Evolutionary conservation across 2,113 vertebrate genomes (phyloP).

Genomic region (Halcyon senegalensis): DNA sequence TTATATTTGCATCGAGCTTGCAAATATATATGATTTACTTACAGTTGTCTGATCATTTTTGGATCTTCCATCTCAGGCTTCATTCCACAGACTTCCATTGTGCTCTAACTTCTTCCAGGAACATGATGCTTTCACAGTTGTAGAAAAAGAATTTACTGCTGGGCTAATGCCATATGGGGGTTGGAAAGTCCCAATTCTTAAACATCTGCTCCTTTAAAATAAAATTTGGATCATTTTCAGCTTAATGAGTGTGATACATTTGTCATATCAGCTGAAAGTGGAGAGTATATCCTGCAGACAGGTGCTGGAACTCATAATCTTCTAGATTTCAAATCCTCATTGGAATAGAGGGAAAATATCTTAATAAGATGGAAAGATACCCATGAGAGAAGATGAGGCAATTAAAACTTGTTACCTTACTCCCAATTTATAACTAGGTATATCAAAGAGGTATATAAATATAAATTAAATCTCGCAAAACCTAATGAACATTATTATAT

Average conservation of each 20-base stretch:
- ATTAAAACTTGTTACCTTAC: not conserved
- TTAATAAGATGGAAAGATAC: not conserved
- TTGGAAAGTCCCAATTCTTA: not conserved
- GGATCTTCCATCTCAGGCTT: not conserved
- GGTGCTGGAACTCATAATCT: not conserved
- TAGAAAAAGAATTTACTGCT: constrained; percentile 15
- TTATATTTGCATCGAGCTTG: not conserved
- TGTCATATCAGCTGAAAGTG: not conserved
- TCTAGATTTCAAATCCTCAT: not conserved
- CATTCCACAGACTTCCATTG: not conserved
- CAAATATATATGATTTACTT: not conserved
- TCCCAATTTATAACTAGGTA: not conserved
- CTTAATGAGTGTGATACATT: constrained; percentile 4
- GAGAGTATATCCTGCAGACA: not conserved
- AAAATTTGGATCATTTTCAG: not conserved
- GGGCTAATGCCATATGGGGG: constrained; percentile 8
- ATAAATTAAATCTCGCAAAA: not conserved
- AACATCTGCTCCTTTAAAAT: constrained; percentile 59
- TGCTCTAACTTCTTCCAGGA: constrained; percentile 11
- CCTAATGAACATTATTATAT: not conserved
- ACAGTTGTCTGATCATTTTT: not conserved
- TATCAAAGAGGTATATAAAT: not conserved
- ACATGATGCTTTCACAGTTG: constrained; percentile 14
- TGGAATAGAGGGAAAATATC: not conserved
- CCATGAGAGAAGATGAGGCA: not conserved